Conservation (phyloP, 2,888 invertebrate species). For the Eurytoma adleriae region DNA sequence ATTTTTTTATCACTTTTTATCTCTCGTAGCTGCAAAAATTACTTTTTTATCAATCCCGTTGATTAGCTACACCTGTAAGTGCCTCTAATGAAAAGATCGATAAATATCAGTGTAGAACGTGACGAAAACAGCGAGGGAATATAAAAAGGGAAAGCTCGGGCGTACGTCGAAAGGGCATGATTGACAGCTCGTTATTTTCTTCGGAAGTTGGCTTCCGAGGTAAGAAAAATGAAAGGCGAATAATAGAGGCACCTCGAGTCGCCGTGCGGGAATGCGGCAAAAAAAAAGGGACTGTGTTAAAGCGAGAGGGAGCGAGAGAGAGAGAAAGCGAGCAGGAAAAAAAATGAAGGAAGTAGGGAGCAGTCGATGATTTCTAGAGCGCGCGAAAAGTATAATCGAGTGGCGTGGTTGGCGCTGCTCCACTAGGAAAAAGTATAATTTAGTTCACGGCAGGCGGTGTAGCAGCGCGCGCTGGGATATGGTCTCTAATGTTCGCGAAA, state of each 20-base stretch:
- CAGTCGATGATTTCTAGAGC: slow-evolving; percentile 31
- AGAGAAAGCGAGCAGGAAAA: neutral
- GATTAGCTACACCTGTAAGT: neutral
- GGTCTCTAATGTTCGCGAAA: slow-evolving; percentile 13
- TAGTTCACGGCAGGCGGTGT: slow-evolving; percentile 8
- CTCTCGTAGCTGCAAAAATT: too few species aligned
- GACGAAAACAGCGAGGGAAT: neutral
- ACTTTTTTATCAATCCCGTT: too few species aligned
- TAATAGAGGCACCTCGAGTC: slow-evolving; percentile 36
- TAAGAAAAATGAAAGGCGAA: slow-evolving; percentile 52
- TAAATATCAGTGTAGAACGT: slow-evolving; percentile 14
- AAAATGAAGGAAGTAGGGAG: neutral
- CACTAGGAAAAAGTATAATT: slow-evolving; percentile 45
- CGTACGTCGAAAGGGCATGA: slow-evolving; percentile 23
- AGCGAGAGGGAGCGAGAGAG: too few species aligned
- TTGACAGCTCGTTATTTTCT: slow-evolving; percentile 53
- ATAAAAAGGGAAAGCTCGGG: neutral
- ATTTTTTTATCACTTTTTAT: too few species aligned
- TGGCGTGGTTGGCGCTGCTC: slow-evolving; percentile 1
- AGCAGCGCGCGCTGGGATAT: neutral
- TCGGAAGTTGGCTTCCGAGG: slow-evolving; percentile 37
- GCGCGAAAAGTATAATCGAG: slow-evolving; percentile 50
- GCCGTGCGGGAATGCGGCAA: neutral
- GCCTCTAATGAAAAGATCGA: slow-evolving; percentile 35
- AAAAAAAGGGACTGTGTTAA: neutral